phyloP scores from a whole-genome alignment of 2,797 vertebrate genomes.

The Sarcophilus harrisii region DNA sequence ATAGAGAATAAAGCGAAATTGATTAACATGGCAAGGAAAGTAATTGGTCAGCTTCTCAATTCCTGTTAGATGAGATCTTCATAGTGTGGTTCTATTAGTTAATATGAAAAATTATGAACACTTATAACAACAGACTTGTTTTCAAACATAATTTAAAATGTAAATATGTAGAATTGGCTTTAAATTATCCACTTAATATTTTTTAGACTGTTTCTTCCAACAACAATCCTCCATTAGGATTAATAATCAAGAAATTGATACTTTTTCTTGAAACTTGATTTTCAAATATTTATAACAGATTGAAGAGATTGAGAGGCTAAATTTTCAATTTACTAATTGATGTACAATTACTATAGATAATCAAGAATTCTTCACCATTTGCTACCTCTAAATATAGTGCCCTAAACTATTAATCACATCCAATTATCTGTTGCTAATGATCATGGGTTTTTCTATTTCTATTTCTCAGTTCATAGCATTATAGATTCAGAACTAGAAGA shows the following conservation, averaged over 20 bases:
- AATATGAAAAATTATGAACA: neutral
- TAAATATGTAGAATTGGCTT: neutral
- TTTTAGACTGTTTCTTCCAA: neutral
- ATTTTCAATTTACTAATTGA: neutral
- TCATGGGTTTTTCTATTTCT: neutral
- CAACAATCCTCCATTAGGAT: neutral
- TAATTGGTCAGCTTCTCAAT: neutral
- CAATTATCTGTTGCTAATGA: conserved; percentile 45
- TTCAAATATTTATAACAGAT: neutral
- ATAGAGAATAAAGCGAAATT: neutral
- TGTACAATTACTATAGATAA: neutral
- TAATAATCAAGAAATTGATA: neutral
- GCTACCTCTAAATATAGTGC: neutral
- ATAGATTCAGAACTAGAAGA: neutral
- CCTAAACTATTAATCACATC: neutral
- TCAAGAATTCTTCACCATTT: neutral
- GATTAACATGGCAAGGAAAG: neutral
- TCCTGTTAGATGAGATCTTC: neutral
- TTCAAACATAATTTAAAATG: conserved; percentile 32
- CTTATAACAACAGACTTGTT: neutral
- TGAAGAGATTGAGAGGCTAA: neutral
- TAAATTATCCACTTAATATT: neutral
- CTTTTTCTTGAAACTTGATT: conserved; percentile 45
- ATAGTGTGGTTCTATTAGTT: neutral
- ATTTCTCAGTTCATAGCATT: neutral